Evolutionary conservation across 2,888 invertebrate genomes (phyloP).

Genomic region (Crioceris asparagi): DNA sequence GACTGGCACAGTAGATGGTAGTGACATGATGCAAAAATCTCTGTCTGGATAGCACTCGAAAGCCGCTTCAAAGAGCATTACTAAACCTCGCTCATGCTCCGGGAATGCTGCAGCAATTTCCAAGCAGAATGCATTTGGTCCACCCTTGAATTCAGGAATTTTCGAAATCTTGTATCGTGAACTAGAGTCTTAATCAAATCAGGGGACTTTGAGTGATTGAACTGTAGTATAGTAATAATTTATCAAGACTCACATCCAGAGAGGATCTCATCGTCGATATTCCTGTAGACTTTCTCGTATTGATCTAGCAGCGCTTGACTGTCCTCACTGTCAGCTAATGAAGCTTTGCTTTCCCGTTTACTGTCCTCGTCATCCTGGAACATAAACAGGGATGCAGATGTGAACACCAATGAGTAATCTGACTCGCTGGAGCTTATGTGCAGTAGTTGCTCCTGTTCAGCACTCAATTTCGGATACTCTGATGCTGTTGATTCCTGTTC

Average conservation of each 20-base stretch:
- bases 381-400: constrained; percentile 22
- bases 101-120: constrained; percentile 49
- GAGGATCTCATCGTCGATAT: no score
- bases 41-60: constrained; percentile 55
- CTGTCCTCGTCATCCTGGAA: no score
- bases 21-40: constrained; percentile 52
- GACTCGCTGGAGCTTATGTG: constrained; percentile 15
- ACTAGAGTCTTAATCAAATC: no score
- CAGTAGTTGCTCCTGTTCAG: constrained; percentile 9
- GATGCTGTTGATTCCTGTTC: constrained; percentile 7
- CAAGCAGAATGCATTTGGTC: constrained; percentile 49
- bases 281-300: no score
- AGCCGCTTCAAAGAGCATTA: constrained; percentile 50
- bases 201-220: no score
- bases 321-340: no score
- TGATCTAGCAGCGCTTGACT: no score
- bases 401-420: constrained; percentile 24
- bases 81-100: constrained; percentile 44
- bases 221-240: no score
- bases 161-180: constrained; percentile 7
- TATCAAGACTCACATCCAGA: no score
- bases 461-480: neutral
- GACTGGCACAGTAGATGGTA: constrained; percentile 36
- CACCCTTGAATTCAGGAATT: constrained; percentile 31
- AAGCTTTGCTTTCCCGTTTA: no score